phyloP scores from a whole-genome alignment of 2,888 invertebrate species.

The Phymatocera aterrima region DNA sequence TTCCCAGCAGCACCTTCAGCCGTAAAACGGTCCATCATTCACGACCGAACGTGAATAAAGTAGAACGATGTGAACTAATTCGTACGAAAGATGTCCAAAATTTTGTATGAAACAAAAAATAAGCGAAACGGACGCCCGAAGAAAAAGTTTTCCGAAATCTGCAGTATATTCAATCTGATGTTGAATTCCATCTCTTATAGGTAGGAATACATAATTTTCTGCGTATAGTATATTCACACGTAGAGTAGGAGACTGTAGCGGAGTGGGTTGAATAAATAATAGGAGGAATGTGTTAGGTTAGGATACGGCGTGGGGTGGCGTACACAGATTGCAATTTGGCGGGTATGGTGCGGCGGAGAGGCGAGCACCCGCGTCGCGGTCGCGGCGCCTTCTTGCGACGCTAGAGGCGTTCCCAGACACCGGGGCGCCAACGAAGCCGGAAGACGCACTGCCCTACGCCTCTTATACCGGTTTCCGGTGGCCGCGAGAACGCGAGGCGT shows the following conservation, averaged over 20 bases:
- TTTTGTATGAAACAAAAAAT: no score
- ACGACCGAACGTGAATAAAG: background rate
- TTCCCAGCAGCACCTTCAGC: no score
- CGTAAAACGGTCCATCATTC: background rate
- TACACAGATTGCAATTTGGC: constrained; percentile 65
- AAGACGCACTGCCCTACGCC: constrained; percentile 64
- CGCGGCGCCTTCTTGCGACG: constrained; percentile 43
- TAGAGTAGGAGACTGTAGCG: no score
- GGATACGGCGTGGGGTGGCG: background rate
- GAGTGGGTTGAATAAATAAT: no score
- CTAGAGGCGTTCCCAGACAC: constrained; percentile 60
- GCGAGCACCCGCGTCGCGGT: constrained; percentile 49
- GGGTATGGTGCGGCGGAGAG: constrained; percentile 65
- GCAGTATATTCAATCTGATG: no score
- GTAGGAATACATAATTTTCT: no score
- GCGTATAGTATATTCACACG: no score
- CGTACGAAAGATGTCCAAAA: no score
- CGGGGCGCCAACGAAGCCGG: constrained; percentile 70
- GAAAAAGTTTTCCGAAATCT: no score
- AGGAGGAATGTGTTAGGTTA: background rate
- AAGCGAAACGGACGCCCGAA: no score
- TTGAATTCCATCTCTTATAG: no score
- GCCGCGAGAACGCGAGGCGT: background rate
- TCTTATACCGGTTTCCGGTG: constrained; percentile 57
- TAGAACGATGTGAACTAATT: no score